Evolutionary conservation across 2,113 vertebrate genomes (phyloP), one percentile per base, ranked within the genome.

Genomic region (Riparia riparia): DNA sequence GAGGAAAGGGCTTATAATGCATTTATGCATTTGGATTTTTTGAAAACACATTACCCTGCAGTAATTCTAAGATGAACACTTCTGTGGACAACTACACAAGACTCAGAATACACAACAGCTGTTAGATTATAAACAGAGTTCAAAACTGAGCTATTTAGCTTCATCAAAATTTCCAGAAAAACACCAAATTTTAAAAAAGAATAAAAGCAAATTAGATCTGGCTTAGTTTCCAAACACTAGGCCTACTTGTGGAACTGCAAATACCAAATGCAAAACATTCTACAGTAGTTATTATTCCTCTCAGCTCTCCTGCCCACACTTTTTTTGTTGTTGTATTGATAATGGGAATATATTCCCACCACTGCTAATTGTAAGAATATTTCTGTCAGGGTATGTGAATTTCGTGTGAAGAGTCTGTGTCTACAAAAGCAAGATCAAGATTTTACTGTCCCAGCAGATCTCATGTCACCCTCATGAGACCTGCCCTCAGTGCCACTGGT

Each of bases 391-490:
- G 4, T 15, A 57, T 4, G 9, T 17, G 47, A 71, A 56, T 49
- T 71, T 64, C 51, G 51, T 3, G 2, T 29, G 28, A 92, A 49
- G 37, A 83, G 17, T 41, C 37, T 63, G 50, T 21, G 32, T 29
- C 50, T 56, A 82, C 47, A 60, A 20, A 79, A 72, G 17, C 9
- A 64, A 21, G 28, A 56, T 51, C 37, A 51, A 42, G 45, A 42
- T 58, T 58, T 41, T 61, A 39, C 39, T 34, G 44, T 68, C 7
- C 2, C 32, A 58, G 54, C 28, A 82, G 71, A 78, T 10, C 19
- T 54, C 1, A 0, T 2, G 8, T 6, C 34, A 82, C 34, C 15
- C 31, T 54, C 64, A 37, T 5, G 50, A 39, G 57, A 37, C 10
- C n/a, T 15, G 12, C 29, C 28, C 53, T 37, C 26, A 34, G 17